Percentiles rank a stretch among this genome's conserved stretches.
Evolutionary conservation across 92 coral and sea anemone species (phyloP).

Genomic region (Phenganax marumi): DNA sequence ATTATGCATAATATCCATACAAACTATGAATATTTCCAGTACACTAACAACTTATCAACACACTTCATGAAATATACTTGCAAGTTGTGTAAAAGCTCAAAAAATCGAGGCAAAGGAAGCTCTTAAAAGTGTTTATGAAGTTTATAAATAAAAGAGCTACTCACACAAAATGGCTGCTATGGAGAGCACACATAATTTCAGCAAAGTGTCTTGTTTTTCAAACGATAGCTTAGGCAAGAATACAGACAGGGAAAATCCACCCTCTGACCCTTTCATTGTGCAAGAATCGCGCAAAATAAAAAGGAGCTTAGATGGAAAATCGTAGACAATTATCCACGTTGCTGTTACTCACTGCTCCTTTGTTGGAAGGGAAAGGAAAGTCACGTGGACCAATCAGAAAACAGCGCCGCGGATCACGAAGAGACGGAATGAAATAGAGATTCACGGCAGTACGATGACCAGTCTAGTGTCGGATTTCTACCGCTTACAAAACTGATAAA

Average conservation of each 20-base stretch:
- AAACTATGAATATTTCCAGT: neutral
- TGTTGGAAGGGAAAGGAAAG: neutral
- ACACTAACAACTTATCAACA: neutral
- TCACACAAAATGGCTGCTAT: constrained; percentile 87
- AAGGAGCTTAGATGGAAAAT: neutral
- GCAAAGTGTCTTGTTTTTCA: constrained; percentile 97
- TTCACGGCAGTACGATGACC: too few species aligned
- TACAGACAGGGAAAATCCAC: constrained; percentile 76
- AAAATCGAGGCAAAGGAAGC: neutral
- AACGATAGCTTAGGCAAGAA: constrained; percentile 83
- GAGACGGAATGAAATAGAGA: neutral
- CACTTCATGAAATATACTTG: neutral
- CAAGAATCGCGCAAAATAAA: neutral
- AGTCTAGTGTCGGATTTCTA: too few species aligned
- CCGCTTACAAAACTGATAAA: too few species aligned
- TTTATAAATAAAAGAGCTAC: constrained; percentile 47
- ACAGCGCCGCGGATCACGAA: neutral
- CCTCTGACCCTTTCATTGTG: constrained; percentile 80
- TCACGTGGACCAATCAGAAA: constrained; percentile 52
- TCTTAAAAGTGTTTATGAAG: neutral
- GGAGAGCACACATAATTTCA: constrained; percentile 81
- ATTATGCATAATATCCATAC: neutral
- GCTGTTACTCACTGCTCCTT: constrained; percentile 18
- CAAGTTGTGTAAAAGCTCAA: too few species aligned
- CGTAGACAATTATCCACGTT: constrained; percentile 26